Conservation (phyloP, 2,113 vertebrate species). For the Eonycteris spelaea region DNA sequence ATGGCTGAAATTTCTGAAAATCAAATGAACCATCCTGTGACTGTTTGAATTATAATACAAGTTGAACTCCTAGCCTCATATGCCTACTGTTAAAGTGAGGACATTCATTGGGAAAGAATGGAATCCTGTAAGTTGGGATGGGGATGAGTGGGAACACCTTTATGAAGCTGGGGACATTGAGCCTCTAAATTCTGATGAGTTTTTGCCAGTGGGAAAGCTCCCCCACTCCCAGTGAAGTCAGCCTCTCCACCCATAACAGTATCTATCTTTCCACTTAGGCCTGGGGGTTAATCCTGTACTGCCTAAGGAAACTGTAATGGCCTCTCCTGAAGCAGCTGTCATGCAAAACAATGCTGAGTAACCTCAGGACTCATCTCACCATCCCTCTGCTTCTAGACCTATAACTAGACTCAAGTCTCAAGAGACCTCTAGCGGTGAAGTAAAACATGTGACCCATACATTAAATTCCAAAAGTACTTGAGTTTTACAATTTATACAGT, state of each 20-base stretch:
- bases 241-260: not conserved
- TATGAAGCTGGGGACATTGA: not conserved
- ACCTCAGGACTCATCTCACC: not conserved
- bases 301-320: not conserved
- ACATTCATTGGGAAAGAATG: not conserved
- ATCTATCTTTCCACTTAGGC: not conserved
- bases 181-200: not conserved
- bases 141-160: not conserved
- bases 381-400: not conserved
- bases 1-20: not conserved
- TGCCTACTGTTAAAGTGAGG: not conserved
- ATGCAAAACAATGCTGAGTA: not conserved
- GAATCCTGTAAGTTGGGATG: not conserved
- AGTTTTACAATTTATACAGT: not conserved
- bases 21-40: not conserved
- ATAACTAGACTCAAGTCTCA: not conserved
- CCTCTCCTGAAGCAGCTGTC: not conserved
- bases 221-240: not conserved
- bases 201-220: not conserved
- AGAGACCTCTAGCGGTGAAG: not conserved
- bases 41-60: not conserved
- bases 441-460: not conserved
- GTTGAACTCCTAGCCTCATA: not conserved
- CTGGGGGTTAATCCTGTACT: not conserved
- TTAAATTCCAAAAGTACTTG: not conserved